Conservation (phyloP, 2,113 vertebrate genomes). For the Cavia porcellus region DNA sequence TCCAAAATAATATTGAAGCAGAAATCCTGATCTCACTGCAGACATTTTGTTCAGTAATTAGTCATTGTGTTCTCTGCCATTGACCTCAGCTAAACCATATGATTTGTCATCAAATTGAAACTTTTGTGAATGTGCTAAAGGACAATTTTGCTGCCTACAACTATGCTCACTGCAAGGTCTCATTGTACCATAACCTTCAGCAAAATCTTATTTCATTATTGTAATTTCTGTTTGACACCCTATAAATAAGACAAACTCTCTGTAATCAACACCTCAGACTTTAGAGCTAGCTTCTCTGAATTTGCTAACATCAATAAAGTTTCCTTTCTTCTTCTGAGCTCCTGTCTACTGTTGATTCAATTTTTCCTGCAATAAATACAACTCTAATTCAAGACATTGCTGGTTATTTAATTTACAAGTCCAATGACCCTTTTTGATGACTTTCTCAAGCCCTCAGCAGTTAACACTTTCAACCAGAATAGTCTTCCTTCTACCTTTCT, state of each 20-base stretch:
- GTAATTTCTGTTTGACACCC: not conserved
- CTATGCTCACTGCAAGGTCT: not conserved
- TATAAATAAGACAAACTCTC: not conserved
- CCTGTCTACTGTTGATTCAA: not conserved
- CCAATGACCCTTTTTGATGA: not conserved
- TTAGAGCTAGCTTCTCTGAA: not conserved
- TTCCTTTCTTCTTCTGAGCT: not conserved
- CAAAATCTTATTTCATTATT: not conserved
- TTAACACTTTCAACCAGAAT: not conserved
- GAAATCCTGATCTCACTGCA: not conserved
- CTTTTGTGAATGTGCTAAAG: not conserved
- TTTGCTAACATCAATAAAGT: not conserved
- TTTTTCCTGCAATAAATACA: not conserved
- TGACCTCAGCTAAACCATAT: not conserved
- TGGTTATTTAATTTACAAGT: not conserved
- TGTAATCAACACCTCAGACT: not conserved
- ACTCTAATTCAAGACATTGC: not conserved
- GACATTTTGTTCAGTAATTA: not conserved
- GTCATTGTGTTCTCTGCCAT: not conserved
- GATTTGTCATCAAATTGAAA: not conserved
- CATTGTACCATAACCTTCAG: not conserved
- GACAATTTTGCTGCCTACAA: not conserved
- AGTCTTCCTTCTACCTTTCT: not conserved
- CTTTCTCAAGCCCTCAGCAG: not conserved
- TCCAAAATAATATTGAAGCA: not conserved